Conservation (phyloP, 2,797 vertebrate genomes). For the Hylomyscus alleni region DNA sequence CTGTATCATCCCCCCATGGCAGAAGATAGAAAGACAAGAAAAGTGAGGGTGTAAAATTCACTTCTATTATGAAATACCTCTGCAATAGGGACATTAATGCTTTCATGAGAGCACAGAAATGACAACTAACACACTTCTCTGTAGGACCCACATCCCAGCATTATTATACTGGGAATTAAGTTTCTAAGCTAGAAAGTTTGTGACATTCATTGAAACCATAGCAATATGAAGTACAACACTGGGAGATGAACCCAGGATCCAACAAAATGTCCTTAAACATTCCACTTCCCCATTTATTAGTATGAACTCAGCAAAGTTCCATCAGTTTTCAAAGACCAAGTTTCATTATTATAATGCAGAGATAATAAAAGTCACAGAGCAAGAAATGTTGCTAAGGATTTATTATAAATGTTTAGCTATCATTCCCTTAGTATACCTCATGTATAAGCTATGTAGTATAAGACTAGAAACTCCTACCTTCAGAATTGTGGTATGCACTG, state of each 20-base stretch:
- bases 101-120: neutral
- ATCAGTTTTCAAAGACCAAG: slow-evolving; percentile 22
- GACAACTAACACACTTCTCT: neutral
- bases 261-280: neutral
- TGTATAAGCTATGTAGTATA: neutral
- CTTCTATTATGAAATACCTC: neutral
- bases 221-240: neutral
- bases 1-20: neutral
- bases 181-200: too few species aligned
- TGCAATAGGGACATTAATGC: neutral
- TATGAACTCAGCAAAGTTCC: neutral
- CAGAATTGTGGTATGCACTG: neutral
- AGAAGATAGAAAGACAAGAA: neutral
- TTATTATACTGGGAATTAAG: neutral
- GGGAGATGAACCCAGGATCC: neutral
- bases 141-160: neutral
- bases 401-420: slow-evolving; percentile 2
- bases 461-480: neutral
- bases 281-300: neutral
- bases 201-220: neutral
- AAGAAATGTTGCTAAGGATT: neutral
- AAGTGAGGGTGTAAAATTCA: neutral
- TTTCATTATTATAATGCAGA: slow-evolving; percentile 3
- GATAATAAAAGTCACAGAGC: neutral
- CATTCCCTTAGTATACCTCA: neutral